Conservation (phyloP, 2,113 vertebrate species). For the Noturus placidus region DNA sequence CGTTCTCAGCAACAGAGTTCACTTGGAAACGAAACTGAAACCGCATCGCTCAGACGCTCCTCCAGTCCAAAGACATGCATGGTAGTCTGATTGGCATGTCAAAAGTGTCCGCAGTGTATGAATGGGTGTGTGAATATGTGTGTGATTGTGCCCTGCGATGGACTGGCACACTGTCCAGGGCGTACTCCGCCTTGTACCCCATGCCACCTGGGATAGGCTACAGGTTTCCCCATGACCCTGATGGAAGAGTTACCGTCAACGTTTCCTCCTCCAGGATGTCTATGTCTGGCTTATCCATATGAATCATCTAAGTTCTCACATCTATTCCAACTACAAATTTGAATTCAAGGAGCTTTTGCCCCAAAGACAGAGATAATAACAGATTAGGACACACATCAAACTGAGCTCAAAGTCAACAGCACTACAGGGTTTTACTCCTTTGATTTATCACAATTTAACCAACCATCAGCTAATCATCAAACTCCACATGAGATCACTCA, state of each 20-base stretch:
- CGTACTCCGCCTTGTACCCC: too few species aligned
- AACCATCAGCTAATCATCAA: slow-evolving; percentile 19
- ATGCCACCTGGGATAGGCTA: too few species aligned
- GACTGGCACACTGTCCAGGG: too few species aligned
- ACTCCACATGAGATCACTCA: not conserved
- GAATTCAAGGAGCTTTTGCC: not conserved
- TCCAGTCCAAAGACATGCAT: too few species aligned
- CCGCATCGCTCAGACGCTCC: too few species aligned
- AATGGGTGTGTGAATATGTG: too few species aligned
- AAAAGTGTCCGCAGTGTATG: too few species aligned
- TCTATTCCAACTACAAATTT: not conserved
- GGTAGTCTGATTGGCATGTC: too few species aligned
- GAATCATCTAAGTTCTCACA: not conserved
- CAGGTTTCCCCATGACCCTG: too few species aligned
- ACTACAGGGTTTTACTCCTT: slow-evolving; percentile 1
- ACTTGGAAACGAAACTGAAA: not conserved
- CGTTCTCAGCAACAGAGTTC: not conserved
- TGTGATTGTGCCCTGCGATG: too few species aligned
- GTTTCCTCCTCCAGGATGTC: slow-evolving; percentile 1
- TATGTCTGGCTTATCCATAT: not conserved
- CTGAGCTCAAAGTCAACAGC: not conserved
- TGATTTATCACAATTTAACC: slow-evolving; percentile 12
- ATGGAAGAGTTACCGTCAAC: not conserved
- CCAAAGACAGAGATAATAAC: not conserved
- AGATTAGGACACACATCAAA: not conserved